Base-by-base conservation (phyloP, 2,888 invertebrate species). In the Drosophila paranaensis region DNA sequence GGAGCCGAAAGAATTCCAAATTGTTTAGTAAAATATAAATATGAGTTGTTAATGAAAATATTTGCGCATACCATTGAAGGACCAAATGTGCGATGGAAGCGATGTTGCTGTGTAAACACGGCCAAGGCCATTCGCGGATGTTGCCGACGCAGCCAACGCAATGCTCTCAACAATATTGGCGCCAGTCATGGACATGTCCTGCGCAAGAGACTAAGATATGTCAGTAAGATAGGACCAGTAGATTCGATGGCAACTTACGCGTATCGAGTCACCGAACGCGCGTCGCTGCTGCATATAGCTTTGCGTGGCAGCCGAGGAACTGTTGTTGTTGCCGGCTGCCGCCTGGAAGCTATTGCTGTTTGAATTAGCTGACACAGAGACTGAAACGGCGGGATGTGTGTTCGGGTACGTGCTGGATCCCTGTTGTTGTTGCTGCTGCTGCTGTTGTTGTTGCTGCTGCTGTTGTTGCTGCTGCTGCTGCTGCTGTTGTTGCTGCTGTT, bases 81-180 rank as follows among this genome's bases (percentile, higher is more conserved):
- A 97, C 97, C 97, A 97, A 94, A 97, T 97, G 93, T 97, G 97
- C 85, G 97, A 97, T 91, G 97, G 97, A 93, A 97, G 94, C 88
- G 97, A 97, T 93, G 97, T 97, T 88, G 97, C 97, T 71, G 97
- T 96, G 91, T 97, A 97, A 40, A 97, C 97, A 78, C 97, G 94
- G 70, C 97, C 96, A 57, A 96, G 94, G 65, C 95, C 95, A 71
- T 88, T 90, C 55, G 77, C 89, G 55, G 84, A 88, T 60, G 74
- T 73, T 88, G 63, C 91, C 45, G 91, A 90, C 55, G 92, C 91
- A 60, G 92, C 92, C 70, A 92, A 74, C 58, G 92, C 91, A 69
- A 92, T 90, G 77, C 91, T 91, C 71, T 92, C 92, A n/a, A 91
- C 91, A 54, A 92, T 89, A 71, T 90, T 92, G 57, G 90, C 89